A percentile compares a stretch with the other conserved stretches of the same genome.
These are phyloP conservation scores for Macheiramphus alcinus DNA, from an alignment of 2,113 vertebrate species.

Conservation along the genomic window DNA sequence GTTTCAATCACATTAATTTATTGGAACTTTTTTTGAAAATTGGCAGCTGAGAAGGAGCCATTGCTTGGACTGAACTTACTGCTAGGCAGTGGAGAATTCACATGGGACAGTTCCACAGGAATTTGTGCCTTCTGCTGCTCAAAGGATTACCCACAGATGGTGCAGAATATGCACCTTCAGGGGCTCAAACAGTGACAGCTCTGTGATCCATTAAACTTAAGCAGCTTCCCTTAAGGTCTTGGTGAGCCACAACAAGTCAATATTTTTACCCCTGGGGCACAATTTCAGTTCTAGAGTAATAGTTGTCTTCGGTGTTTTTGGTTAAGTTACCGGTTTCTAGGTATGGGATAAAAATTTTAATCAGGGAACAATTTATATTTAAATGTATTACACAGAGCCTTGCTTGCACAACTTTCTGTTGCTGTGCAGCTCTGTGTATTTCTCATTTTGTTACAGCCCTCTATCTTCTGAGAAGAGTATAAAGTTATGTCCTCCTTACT, in stretches of 20 bases:
- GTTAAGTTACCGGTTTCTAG: not conserved
- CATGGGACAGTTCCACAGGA: not conserved
- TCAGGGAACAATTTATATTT: not conserved
- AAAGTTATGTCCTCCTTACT: not conserved
- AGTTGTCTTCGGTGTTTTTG: not conserved
- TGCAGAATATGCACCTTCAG: not conserved
- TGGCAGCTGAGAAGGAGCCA: not conserved
- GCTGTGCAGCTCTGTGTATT: not conserved
- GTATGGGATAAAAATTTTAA: not conserved
- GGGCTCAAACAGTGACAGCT: not conserved
- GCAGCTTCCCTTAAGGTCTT: not conserved
- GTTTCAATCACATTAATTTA: not conserved
- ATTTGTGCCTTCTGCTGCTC: not conserved
- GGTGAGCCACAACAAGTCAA: not conserved
- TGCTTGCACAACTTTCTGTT: not conserved
- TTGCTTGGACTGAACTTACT: not conserved
- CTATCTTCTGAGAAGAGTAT: not conserved
- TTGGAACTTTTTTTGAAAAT: not conserved
- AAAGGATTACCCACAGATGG: not conserved
- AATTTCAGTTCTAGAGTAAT: not conserved
- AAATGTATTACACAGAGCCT: not conserved
- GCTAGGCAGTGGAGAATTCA: not conserved
- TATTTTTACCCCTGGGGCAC: not conserved
- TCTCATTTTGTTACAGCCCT: not conserved
- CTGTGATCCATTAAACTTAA: not conserved